A percentile compares a stretch with the other conserved stretches of the same genome.
Evolutionary conservation across 2,888 invertebrate species (phyloP).

Genomic region (Meta bourneti): DNA sequence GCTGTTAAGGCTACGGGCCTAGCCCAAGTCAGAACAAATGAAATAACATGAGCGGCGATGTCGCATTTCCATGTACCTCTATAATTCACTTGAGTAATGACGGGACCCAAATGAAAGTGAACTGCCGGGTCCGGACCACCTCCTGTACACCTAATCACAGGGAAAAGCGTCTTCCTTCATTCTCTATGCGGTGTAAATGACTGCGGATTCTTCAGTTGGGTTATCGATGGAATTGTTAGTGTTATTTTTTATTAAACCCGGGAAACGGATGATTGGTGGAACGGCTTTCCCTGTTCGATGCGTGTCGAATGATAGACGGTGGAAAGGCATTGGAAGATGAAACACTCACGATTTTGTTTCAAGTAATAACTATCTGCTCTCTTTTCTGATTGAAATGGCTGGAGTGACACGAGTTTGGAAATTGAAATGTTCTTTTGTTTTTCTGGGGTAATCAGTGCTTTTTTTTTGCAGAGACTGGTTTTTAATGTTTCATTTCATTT

Average conservation of each 20-base stretch:
- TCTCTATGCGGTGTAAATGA: conserved; percentile 35
- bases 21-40: conserved; percentile 66
- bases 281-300: neutral
- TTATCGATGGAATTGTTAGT: neutral
- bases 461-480: no score
- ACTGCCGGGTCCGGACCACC: conserved; percentile 10
- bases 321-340: neutral
- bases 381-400: neutral
- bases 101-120: conserved; percentile 39
- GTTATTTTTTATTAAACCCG: neutral
- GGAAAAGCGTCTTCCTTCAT: conserved; percentile 23
- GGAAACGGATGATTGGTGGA: neutral
- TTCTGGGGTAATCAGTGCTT: no score
- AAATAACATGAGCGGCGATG: conserved; percentile 65
- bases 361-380: neutral
- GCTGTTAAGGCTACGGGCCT: conserved; percentile 32
- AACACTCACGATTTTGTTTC: neutral
- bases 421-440: neutral
- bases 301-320: neutral
- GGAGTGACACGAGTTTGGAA: neutral
- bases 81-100: conserved; percentile 62
- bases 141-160: conserved; percentile 48
- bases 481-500: no score
- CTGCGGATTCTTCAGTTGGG: conserved; percentile 29
- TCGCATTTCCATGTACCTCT: conserved; percentile 53